Evolutionary conservation across 2,113 vertebrate species (phyloP).

Genomic region (Phalacrocorax brasilianus): DNA sequence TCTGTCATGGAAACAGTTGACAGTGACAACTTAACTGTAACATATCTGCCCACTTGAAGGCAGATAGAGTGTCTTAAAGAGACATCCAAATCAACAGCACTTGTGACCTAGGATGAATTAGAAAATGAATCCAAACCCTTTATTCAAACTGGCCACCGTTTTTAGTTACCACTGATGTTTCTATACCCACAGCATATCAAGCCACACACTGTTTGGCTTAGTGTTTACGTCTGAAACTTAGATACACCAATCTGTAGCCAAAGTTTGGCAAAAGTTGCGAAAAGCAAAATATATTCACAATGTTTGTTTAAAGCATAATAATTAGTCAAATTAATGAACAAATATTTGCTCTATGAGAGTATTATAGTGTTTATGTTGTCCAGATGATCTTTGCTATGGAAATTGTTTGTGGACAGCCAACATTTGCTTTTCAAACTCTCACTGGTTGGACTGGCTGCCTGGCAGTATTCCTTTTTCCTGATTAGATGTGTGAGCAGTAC

Average conservation of each 20-base stretch:
- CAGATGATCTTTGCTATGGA: background rate
- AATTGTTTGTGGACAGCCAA: background rate
- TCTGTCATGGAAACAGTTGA: background rate
- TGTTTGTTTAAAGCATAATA: background rate
- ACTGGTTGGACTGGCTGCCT: background rate
- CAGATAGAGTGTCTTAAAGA: background rate
- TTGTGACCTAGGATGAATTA: background rate
- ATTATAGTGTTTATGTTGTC: background rate
- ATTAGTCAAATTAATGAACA: conserved; percentile 4
- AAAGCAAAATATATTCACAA: conserved; percentile 7
- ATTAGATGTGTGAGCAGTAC: background rate
- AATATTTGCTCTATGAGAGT: background rate
- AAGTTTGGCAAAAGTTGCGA: background rate
- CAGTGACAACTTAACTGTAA: background rate
- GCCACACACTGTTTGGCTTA: background rate
- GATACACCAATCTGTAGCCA: background rate
- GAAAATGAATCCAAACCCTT: background rate
- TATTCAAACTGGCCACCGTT: background rate
- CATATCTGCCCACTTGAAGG: background rate
- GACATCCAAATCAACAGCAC: background rate
- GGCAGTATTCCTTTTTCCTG: background rate
- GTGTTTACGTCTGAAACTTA: background rate
- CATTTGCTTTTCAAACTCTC: conserved; percentile 8
- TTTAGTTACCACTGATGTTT: background rate
- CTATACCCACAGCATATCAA: background rate